A percentile compares a stretch with the other conserved stretches of the same genome.
Conservation (phyloP, 1,140 invertebrate species). For the Drosophila hydei region DNA sequence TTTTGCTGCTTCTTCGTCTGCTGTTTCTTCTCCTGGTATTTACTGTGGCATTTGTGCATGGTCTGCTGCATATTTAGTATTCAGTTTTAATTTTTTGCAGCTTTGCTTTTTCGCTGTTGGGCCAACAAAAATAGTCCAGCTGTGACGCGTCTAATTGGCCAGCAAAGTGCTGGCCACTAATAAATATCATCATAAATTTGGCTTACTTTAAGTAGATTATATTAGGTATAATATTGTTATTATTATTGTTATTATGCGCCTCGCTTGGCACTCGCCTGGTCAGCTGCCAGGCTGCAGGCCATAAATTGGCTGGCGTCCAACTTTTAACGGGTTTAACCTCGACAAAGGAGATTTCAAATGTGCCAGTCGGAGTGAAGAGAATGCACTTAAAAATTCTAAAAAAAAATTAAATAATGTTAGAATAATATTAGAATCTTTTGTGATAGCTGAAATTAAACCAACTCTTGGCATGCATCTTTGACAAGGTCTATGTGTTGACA, state of each 20-base stretch:
- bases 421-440: no score
- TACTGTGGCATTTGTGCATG: constrained; percentile 35
- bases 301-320: constrained; percentile 22
- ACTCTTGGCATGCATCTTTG: no score
- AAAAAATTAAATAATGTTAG: no score
- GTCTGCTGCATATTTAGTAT: constrained; percentile 54
- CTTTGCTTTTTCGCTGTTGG: constrained; percentile 20
- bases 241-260: constrained; percentile 27
- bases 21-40: not conserved
- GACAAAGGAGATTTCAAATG: constrained; percentile 21
- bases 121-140: constrained; percentile 26
- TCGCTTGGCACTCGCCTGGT: constrained; percentile 11
- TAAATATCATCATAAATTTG: constrained; percentile 57
- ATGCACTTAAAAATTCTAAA: no score
- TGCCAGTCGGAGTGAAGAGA: constrained; percentile 9
- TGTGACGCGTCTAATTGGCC: constrained; percentile 65
- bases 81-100: constrained; percentile 20
- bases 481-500: no score
- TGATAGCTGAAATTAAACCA: no score
- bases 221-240: constrained; percentile 14
- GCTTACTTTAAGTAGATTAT: constrained; percentile 45
- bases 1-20: not conserved
- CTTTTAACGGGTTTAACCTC: constrained; percentile 15
- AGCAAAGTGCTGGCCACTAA: constrained; percentile 50
- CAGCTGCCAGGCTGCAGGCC: constrained; percentile 3